Evolutionary conservation across 2,113 vertebrate species (phyloP), one percentile per base, ranked within the genome.

Genomic region (Eulemur rufifrons): DNA sequence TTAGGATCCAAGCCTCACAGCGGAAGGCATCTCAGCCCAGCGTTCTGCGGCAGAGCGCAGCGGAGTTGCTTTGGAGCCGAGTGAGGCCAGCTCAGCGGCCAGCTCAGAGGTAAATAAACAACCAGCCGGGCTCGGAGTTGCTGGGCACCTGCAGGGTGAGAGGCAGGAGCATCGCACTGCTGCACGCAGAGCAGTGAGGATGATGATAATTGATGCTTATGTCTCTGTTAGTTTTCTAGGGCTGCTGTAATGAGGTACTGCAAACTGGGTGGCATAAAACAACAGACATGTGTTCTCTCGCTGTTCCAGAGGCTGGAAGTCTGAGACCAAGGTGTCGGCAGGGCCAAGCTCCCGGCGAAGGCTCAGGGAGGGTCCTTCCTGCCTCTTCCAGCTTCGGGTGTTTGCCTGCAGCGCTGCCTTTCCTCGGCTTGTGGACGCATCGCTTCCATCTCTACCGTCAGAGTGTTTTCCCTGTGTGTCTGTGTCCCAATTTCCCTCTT

Each of bases 101-200:
- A 32, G 59, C 78, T 27, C 27, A 2, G 15, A 1, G 2, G 13
- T 37, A 61, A 27, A 61, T 11, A 59, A 25, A 25, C 56, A 25
- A 25, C 3, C 25, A 20, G 52, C 15, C 17, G 52, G 3, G 59
- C 39, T 29, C 17, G 0, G 8, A 4, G 4, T 29, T 23, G n/a
- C 0, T 0, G 76, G 64, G 85, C 8, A 0, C 2, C 68, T 23
- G 17, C 4, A 1, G 23, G 0, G 71, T 4, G 6, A 17, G 29
- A 32, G 68, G 23, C 50, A 1, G 74, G 1, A 15, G 63, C 29
- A 1, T 1, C 3, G 42, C 13, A 1, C 45, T 11, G 3, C 5
- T 52, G 34, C 1, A 6, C 13, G 3, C 1, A 1, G 14, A 7
- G 32, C 3, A 5, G 17, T 11, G n/a, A 6, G 2, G 1, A 32